Base-by-base conservation (phyloP, 2,888 invertebrate species). In the Atrina japonica region DNA sequence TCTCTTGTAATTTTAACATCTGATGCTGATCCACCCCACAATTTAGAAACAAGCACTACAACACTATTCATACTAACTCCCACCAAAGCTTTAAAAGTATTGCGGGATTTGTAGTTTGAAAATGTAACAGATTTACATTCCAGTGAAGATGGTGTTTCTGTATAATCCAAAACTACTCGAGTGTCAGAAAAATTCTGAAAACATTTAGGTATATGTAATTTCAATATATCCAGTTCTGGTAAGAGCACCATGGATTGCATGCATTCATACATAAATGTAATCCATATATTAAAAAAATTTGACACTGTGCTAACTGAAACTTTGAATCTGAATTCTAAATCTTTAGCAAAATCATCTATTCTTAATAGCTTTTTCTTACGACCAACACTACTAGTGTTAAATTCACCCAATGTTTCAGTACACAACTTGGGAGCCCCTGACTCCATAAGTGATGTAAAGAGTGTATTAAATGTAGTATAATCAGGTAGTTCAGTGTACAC, bases 61-160 rank as follows among this genome's bases (percentile, higher is more conserved):
- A 58, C 50, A 14, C 59, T 65, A n/a, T 52, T 65, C 45, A 41
- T 69, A 35, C 47, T 52, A 0, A 73, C 53, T n/a, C 65, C 68
- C 47, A 73, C 40, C 3, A 73, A 40, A n/a, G 40, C 35, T 55
- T 73, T 73, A 21, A 68, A 73, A 23, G 64, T 64, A 23, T 69
- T 69, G 40, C 50, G 65, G 5, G 63, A 63, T 43, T 70, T 70
- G 59, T 70, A 68, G 27, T 55, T 65, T 29, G 73, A 69, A 61
- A 43, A 69, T 16, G 70, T 66, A 11, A 49, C 0, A 14, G 43
- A 40, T 35, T 70, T 35, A 18, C 52, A 66, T 30, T 66, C 60
- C 14, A 70, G 27, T 5, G 61, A 70, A n/a, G 70, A 66, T 21
- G 60, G 53, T 30, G 47, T 66, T 52, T 70, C 70, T 27, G 64